Evolutionary conservation across 2,797 vertebrate genomes (phyloP), one percentile per base, ranked within the genome.

Genomic region (Pangasius sanitwongsei): DNA sequence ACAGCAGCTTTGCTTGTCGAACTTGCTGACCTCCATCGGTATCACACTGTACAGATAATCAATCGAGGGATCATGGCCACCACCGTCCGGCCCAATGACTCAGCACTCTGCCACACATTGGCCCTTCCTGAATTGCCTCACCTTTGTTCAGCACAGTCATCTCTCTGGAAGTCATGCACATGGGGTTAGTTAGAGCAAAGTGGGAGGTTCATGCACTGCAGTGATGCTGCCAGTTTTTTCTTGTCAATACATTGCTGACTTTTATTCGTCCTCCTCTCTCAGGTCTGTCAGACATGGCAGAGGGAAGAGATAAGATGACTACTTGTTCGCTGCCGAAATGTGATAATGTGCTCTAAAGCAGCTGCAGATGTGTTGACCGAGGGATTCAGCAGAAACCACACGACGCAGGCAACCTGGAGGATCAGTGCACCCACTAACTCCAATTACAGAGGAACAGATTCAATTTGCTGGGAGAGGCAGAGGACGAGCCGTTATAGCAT

Each of bases 31-130:
- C 89, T 75, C 75, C 31, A 57, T 69, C 50, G 59, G 78, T 85
- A 88, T 88, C 84, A 70, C 77, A 59, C 86, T 87, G 83, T 91
- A 87, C 90, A 89, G 89, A 88, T 91, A 91, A 93, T 93, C 90
- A 90, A 93, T 93, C 82, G 28, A 55, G 57, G 87, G 87, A 91
- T 92, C 90, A 90, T 88, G 87, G 86, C 89, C 61, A 61, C 80
- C 85, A 80, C 61, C 48, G 87, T 87, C 88, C 86, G 28, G 90
- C 91, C 87, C 86, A n/a, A 82, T 92, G 91, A 93, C 88, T 92
- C 91, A 92, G 91, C 90, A 85, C 48, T 82, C 67, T 7, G 87
- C 83, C 83, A 89, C 81, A 69, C 84, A 61, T 78, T 72, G 72
- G 65, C 50, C 16, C 7, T 82, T 74, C 75, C 72, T 70, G 82